These are phyloP conservation scores for Menidia menidia DNA, from an alignment of 2,797 vertebrate genomes.

Conservation along the genomic window DNA sequence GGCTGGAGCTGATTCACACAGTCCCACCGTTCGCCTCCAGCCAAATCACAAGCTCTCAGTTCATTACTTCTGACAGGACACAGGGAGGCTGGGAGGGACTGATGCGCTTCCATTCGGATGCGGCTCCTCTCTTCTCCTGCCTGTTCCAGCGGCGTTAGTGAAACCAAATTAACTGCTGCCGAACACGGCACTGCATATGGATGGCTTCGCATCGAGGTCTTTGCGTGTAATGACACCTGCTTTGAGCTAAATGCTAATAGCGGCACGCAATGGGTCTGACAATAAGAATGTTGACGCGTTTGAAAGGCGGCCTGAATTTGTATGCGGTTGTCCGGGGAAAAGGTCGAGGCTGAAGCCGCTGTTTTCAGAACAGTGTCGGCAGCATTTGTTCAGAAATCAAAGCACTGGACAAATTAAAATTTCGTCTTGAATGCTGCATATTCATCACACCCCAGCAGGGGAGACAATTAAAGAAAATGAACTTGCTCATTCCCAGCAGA, in stretches of 20 bases:
- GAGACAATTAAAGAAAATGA: conserved; percentile 8
- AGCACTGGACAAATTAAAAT: conserved; percentile 2
- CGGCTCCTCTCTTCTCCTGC: conserved; percentile 22
- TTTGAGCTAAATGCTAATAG: conserved; percentile 19
- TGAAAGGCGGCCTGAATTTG: background rate
- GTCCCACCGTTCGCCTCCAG: conserved; percentile 54
- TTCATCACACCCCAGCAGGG: background rate
- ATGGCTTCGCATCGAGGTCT: conserved; percentile 24
- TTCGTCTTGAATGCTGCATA: background rate
- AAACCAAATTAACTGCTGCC: conserved; percentile 32
- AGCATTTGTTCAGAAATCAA: background rate
- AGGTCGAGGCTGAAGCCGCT: no score
- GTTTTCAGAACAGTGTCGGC: background rate
- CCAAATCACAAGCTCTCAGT: conserved; percentile 65
- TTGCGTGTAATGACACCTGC: conserved; percentile 26
- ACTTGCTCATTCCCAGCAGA: background rate
- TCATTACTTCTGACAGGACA: conserved; percentile 70
- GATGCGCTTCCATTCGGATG: conserved; percentile 39
- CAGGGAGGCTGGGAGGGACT: conserved; percentile 61
- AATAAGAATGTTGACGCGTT: background rate
- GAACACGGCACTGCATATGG: conserved; percentile 31
- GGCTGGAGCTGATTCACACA: conserved; percentile 60
- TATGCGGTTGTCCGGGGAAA: background rate
- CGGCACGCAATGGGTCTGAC: background rate
- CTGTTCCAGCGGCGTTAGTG: conserved; percentile 26